A percentile compares a stretch with the other conserved stretches of the same genome.
Conservation (phyloP, 2,888 invertebrate species). For the Cheilosia urbana region DNA sequence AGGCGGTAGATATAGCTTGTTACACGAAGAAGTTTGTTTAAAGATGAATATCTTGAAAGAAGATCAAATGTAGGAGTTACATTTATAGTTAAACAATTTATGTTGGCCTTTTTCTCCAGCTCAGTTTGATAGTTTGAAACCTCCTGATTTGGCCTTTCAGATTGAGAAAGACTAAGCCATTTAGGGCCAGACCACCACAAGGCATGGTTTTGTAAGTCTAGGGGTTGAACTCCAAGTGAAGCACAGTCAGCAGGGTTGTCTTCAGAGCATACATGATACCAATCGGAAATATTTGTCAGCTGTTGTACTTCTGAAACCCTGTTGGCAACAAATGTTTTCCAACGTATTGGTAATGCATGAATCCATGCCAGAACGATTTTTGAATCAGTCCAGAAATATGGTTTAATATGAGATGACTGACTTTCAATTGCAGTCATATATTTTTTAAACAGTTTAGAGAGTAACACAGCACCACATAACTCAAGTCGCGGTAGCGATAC, state of each 20-base stretch:
- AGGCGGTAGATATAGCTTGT: background rate
- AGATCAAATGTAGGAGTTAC: background rate
- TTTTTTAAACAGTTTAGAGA: no score
- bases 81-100: background rate
- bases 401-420: no score
- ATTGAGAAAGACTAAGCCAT: slow-evolving; percentile 16
- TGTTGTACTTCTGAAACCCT: slow-evolving; percentile 71
- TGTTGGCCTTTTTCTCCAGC: background rate
- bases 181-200: slow-evolving; percentile 76
- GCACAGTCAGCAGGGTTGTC: slow-evolving; percentile 20
- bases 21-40: background rate
- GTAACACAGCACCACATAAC: no score
- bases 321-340: slow-evolving; percentile 70
- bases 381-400: slow-evolving; percentile 17
- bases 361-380: slow-evolving; percentile 53
- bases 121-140: background rate
- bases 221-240: slow-evolving; percentile 68
- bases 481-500: slow-evolving; percentile 68
- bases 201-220: slow-evolving; percentile 32
- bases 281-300: background rate
- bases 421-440: no score
- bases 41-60: background rate
- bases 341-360: slow-evolving; percentile 50
- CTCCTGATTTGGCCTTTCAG: slow-evolving; percentile 4
- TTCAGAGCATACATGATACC: no score